phyloP scores from a whole-genome alignment of 2,797 vertebrate genomes.

The Phoebastria nigripes region DNA sequence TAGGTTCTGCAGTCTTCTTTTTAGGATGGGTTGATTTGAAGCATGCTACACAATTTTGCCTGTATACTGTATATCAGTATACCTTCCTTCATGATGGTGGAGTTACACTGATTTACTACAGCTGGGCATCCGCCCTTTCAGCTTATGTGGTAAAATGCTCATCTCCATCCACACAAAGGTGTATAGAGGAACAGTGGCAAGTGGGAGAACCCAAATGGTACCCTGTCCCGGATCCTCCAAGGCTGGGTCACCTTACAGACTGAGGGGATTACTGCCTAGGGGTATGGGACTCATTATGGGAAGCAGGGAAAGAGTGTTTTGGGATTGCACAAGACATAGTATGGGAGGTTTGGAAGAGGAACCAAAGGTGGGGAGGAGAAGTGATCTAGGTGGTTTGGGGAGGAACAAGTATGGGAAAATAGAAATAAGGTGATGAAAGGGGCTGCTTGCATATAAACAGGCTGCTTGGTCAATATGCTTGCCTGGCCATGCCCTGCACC shows the following conservation, averaged over 20 bases:
- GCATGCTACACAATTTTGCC: not conserved
- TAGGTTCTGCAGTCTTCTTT: not conserved
- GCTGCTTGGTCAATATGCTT: not conserved
- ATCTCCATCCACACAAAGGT: not conserved
- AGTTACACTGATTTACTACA: not conserved
- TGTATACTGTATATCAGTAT: not conserved
- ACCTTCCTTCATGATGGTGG: not conserved
- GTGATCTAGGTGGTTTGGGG: not conserved
- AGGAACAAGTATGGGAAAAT: not conserved
- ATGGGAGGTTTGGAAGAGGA: not conserved
- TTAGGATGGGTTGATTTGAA: not conserved
- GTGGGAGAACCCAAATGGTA: not conserved
- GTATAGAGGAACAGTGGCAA: not conserved
- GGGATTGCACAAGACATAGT: not conserved
- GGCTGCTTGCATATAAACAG: not conserved
- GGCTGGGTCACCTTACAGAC: not conserved
- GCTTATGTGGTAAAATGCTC: not conserved
- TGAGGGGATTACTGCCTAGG: no score
- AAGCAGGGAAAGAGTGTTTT: not conserved
- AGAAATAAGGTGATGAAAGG: not conserved
- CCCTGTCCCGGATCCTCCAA: not conserved
- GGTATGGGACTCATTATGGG: not conserved
- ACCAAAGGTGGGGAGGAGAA: not conserved
- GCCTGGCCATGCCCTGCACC: not conserved
- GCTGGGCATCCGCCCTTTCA: not conserved